phyloP scores from a whole-genome alignment of 2,797 vertebrate species.

The Sebastes oblongus region DNA sequence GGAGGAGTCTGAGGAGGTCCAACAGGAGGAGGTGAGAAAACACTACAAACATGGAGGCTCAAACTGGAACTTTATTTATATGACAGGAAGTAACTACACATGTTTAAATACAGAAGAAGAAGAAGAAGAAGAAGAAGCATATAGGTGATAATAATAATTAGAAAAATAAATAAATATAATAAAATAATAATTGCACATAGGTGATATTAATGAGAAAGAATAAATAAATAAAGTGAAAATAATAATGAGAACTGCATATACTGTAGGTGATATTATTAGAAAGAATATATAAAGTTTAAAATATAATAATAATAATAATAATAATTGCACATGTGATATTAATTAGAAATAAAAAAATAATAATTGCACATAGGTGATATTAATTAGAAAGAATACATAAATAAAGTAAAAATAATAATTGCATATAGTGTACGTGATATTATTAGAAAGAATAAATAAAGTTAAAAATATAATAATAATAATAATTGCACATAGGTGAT shows the following conservation, averaged over 20 bases:
- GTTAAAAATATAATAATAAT: too few species aligned
- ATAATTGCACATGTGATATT: background rate
- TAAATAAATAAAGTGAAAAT: background rate
- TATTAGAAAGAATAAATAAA: background rate
- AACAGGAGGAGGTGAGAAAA: constrained; percentile 16
- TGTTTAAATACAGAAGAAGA: too few species aligned
- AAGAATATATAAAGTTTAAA: background rate
- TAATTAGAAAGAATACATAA: background rate
- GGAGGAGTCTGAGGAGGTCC: constrained; percentile 4
- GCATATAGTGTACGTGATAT: background rate
- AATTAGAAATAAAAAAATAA: background rate
- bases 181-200: background rate
- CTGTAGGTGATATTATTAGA: background rate
- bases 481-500: background rate
- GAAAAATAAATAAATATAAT: too few species aligned
- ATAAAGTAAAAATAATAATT: too few species aligned
- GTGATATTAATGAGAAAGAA: background rate
- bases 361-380: background rate
- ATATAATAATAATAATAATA: background rate
- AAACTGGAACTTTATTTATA: background rate
- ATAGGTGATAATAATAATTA: background rate
- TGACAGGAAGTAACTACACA: background rate
- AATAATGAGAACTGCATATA: too few species aligned
- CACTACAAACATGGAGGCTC: background rate
- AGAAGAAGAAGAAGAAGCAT: too few species aligned